Percentiles rank a stretch among this genome's conserved stretches.
Conservation (phyloP, 2,888 invertebrate species). For the Mythimna loreyi region DNA sequence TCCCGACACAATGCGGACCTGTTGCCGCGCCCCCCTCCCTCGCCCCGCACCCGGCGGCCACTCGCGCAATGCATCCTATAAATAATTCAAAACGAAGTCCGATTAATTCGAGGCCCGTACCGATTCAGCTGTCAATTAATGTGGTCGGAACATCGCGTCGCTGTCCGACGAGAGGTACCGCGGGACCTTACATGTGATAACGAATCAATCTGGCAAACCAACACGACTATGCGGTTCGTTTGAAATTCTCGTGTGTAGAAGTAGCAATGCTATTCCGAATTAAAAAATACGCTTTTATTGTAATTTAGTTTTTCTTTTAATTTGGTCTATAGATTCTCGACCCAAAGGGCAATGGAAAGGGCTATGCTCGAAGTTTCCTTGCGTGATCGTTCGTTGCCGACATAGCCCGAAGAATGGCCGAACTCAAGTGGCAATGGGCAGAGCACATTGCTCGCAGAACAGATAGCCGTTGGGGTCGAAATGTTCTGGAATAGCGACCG, state of each 20-base stretch:
- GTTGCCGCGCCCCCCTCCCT: slow-evolving; percentile 73
- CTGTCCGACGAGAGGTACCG: slow-evolving; percentile 51
- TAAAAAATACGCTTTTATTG: neutral
- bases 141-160: slow-evolving; percentile 67
- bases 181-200: slow-evolving; percentile 55
- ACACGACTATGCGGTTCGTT: slow-evolving; percentile 40
- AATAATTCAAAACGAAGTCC: slow-evolving; percentile 85
- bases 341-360: too few relatives aligned
- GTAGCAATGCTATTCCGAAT: neutral
- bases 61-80: slow-evolving; percentile 82
- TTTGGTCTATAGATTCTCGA: too few relatives aligned
- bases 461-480: too few relatives aligned
- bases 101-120: slow-evolving; percentile 88
- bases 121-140: slow-evolving; percentile 90
- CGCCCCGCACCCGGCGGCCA: slow-evolving; percentile 60
- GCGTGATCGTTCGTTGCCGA: too few relatives aligned
- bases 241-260: neutral
- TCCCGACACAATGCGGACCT: slow-evolving; percentile 88
- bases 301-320: too few relatives aligned
- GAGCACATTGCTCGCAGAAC: too few relatives aligned
- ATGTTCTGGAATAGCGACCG: too few relatives aligned
- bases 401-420: too few relatives aligned
- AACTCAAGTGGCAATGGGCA: too few relatives aligned
- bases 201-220: slow-evolving; percentile 58
- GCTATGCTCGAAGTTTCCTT: too few relatives aligned